Percentiles rank a stretch among this genome's conserved stretches.
phyloP scores from a whole-genome alignment of 2,113 vertebrate species.

The Grammomys dolichurus region DNA sequence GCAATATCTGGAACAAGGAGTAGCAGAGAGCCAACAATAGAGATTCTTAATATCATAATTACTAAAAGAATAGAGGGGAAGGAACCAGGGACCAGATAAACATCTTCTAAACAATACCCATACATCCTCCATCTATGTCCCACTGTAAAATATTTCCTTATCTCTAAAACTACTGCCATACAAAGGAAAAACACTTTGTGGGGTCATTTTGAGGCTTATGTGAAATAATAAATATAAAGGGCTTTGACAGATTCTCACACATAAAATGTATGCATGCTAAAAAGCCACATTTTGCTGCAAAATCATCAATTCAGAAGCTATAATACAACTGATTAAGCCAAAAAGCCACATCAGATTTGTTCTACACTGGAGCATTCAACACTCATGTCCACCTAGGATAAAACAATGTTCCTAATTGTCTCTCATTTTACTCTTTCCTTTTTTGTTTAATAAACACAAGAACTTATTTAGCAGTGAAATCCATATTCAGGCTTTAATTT shows the following conservation, averaged over 20 bases:
- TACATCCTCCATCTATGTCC: background rate
- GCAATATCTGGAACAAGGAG: no score
- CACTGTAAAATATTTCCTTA: background rate
- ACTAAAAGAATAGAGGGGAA: background rate
- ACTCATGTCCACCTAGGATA: background rate
- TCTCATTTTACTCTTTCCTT: constrained; percentile 1
- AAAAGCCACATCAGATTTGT: background rate
- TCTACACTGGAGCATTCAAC: background rate
- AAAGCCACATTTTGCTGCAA: constrained; percentile 9
- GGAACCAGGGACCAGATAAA: background rate
- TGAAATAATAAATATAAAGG: constrained; percentile 21
- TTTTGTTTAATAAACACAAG: constrained; percentile 1
- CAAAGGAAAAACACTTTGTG: background rate
- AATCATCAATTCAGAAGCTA: background rate
- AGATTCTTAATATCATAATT: background rate
- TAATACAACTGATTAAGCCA: background rate
- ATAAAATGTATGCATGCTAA: background rate
- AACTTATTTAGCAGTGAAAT: constrained; percentile 7
- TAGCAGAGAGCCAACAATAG: background rate
- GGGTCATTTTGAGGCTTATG: background rate
- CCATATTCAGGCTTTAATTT: constrained; percentile 27
- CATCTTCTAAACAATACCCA: background rate
- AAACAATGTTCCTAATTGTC: background rate
- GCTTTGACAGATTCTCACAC: background rate
- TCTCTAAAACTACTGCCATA: background rate